These are phyloP conservation scores for Drosophila macrospina DNA, from an alignment of 2,888 invertebrate genomes.

Conservation along the genomic window DNA sequence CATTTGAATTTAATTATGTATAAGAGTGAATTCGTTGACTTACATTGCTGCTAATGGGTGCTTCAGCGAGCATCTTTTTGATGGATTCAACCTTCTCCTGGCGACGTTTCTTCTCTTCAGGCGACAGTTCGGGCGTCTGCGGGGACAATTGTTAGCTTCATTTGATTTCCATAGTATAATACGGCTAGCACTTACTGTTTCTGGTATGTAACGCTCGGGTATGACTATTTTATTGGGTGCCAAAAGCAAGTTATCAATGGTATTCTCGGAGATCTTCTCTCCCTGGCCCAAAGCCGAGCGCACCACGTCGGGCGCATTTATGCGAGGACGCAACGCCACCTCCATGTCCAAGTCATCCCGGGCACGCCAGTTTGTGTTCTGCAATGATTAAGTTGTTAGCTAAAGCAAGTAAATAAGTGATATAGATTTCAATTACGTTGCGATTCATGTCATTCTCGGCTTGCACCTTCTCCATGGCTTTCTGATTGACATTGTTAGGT, in stretches of 20 bases:
- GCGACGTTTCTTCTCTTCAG: slow-evolving; percentile 93
- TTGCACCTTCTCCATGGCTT: slow-evolving; percentile 88
- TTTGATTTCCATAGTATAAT: neutral
- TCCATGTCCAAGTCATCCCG: slow-evolving; percentile 95
- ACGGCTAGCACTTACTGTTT: slow-evolving; percentile 87
- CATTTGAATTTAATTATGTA: too few species aligned
- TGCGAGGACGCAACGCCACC: slow-evolving; percentile 90
- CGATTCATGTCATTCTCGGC: slow-evolving; percentile 85
- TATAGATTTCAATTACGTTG: slow-evolving; percentile 77
- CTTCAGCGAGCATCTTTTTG: slow-evolving; percentile 94
- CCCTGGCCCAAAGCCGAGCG: slow-evolving; percentile 90
- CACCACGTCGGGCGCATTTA: slow-evolving; percentile 94
- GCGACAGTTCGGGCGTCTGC: slow-evolving; percentile 92
- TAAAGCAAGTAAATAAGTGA: neutral
- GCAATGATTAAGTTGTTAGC: neutral
- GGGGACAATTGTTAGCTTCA: slow-evolving; percentile 63
- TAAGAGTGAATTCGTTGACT: slow-evolving; percentile 41
- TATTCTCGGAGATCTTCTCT: slow-evolving; percentile 87
- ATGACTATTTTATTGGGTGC: slow-evolving; percentile 96
- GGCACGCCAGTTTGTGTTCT: slow-evolving; percentile 88
- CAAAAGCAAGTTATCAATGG: slow-evolving; percentile 94
- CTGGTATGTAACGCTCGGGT: slow-evolving; percentile 96
- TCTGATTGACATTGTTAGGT: slow-evolving; percentile 90
- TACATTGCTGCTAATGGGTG: slow-evolving; percentile 85
- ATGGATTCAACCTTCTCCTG: slow-evolving; percentile 96